Base-by-base conservation (phyloP, 2,113 vertebrate genomes). In the Paramisgurnus dabryanus region DNA sequence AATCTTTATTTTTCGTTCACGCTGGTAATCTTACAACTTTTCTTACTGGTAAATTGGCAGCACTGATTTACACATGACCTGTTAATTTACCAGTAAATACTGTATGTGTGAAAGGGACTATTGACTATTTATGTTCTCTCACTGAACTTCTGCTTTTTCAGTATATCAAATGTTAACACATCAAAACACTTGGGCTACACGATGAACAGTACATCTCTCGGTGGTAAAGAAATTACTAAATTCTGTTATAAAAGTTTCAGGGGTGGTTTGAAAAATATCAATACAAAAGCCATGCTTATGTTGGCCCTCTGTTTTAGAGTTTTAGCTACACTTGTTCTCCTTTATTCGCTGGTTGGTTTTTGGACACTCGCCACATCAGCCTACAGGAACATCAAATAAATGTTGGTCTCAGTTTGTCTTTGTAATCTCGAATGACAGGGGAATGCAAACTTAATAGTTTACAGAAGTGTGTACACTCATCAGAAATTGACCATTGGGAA, bases 261-360 rank as follows among this genome's bases (percentile, higher is more conserved):
- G 41, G 63, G 74, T 72, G 78, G 69, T 39, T 82, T 50, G 67
- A 81, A 66, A 84, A 85, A 86, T 83, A 87, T 82, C 78, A 78
- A 84, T 79, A 61, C 55, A 64, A 84, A 72, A 79, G 70, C 71
- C 68, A 81, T 87, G 84, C 80, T 83, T 82, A 85, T 77, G 64
- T 58, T 80, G 84, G 82, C 27, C 50, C 75, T 80, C 81, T 70
- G 47, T 68, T 69, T 80, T 71, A 9, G 68, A 55, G 57, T 83
- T 49, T 80, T 49, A 10, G 83, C 79, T 78, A 81, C 47, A 13
- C 40, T 27, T 40, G 15, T 53, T 47, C 80, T 81, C 68, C 27
- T 70, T 72, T 68, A 61, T 82, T 80, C 65, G 6, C 18, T 41
- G 66, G 84, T 70, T 80, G 77, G 76, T 72, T 71, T 78, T 85